Base-by-base conservation (phyloP, 2,113 vertebrate species). In the Heliornis fulica region DNA sequence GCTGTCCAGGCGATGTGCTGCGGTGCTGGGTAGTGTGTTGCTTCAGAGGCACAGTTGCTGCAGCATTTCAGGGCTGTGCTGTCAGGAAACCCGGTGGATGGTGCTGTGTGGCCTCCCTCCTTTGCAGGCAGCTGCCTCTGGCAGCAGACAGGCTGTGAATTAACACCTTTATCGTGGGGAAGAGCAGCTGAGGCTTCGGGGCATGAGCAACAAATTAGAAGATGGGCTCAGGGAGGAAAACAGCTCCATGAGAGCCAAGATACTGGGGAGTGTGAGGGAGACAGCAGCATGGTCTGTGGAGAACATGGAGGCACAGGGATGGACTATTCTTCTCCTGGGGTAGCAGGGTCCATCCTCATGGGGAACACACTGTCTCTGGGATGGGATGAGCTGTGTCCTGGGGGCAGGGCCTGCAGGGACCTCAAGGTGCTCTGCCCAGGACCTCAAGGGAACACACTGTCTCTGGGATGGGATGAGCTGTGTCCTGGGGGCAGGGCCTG, bases 291-390 rank as follows among this genome's bases (percentile, higher is more conserved):
- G 4, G 20, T 20, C 21, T 45, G 38, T 8, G 15, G 16, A 23
- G 15, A 36, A 8, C 1, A 0, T 9, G 50, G 20, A 56, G 77
- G 22, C 26, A 23, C 43, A 15, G 51, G 3, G 4, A 1, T 7
- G 34, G 40, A 4, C n/a, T 2, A 0, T 40, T 46, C 57, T 34
- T 40, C 69, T 51, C n/a, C 54, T 12, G 40, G 40, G 7, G 3
- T 22, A 41, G n/a, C 36, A 11, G 31, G 32, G 22, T 12, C 3
- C 10, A 21, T 36, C 34, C 54, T 40, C 3, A 1, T 21, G 28
- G 41, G 8, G 23, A 5, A 0, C 26, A 28, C 8, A 3, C 14
- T 9, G n/a, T n/a, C n/a, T n/a, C n/a, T n/a, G n/a, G n/a, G n/a
- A n/a, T n/a, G n/a, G n/a, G n/a, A n/a, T n/a, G n/a, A n/a, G n/a